These are phyloP conservation scores for Hermetia illucens DNA, from an alignment of 1,140 invertebrate species.

Conservation along the genomic window DNA sequence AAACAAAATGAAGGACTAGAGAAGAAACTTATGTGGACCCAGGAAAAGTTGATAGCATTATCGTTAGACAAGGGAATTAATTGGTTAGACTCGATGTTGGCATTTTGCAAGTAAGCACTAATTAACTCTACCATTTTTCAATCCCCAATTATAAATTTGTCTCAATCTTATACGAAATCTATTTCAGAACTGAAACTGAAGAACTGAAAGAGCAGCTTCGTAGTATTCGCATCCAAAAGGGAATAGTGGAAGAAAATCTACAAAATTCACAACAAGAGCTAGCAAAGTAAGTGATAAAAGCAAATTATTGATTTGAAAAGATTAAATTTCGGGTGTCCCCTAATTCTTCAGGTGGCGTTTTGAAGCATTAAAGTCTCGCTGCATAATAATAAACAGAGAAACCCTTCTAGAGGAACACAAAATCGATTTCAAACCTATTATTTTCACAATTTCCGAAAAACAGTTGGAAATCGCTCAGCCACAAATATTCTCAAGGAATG, in stretches of 20 bases:
- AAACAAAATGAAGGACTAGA: constrained; percentile 18
- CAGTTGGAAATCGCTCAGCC: constrained; percentile 21
- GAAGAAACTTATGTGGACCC: constrained; percentile 13
- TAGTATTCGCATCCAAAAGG: constrained; percentile 22
- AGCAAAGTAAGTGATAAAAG: constrained; percentile 14
- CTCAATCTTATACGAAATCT: too few relatives aligned
- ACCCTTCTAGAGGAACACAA: constrained; percentile 22
- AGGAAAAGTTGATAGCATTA: constrained; percentile 20
- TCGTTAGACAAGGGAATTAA: constrained; percentile 19
- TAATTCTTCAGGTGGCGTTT: constrained; percentile 23
- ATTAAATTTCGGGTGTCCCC: background rate
- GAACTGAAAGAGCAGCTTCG: constrained; percentile 23
- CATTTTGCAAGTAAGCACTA: constrained; percentile 30
- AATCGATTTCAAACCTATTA: constrained; percentile 16
- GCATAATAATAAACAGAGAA: constrained; percentile 25
- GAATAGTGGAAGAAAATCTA: constrained; percentile 20
- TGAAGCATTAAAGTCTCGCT: constrained; percentile 26
- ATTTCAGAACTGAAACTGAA: constrained; percentile 24
- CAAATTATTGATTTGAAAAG: background rate
- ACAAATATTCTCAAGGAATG: constrained; percentile 14
- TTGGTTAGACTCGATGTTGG: constrained; percentile 29
- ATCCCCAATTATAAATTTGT: too few relatives aligned
- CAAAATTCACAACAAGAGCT: constrained; percentile 22
- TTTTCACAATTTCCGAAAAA: constrained; percentile 12
- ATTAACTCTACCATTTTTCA: constrained; percentile 2